Conservation (phyloP, 2,113 vertebrate species). For the Trichomycterus rosablanca region DNA sequence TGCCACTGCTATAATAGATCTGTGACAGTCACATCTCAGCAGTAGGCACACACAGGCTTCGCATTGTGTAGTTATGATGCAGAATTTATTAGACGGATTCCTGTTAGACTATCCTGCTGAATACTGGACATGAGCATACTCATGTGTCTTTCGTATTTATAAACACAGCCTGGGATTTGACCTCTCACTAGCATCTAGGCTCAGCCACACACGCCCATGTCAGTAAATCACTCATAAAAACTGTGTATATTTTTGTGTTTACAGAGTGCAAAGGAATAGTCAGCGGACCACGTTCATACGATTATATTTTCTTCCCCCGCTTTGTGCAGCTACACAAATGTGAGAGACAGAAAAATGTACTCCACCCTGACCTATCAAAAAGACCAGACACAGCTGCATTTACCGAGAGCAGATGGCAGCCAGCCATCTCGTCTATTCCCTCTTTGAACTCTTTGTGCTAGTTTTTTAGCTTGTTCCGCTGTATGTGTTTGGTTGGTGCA, state of each 20-base stretch:
- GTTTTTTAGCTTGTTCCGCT: background rate
- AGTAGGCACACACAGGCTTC: background rate
- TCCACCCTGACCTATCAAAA: conserved; percentile 16
- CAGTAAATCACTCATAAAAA: no score
- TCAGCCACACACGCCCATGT: no score
- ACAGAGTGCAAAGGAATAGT: no score
- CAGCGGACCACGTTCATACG: no score
- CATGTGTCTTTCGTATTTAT: no score
- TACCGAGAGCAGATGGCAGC: background rate
- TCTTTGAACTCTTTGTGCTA: background rate
- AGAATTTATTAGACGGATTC: no score
- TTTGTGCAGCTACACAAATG: background rate
- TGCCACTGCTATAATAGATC: conserved; percentile 16
- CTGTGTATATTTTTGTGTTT: no score
- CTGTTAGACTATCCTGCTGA: no score
- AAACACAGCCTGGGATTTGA: no score
- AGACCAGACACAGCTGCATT: conserved; percentile 8
- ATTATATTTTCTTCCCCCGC: background rate
- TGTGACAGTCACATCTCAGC: conserved; percentile 25
- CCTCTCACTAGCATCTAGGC: no score
- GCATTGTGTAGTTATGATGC: no score
- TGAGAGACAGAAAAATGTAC: conserved; percentile 1
- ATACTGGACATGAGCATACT: no score
- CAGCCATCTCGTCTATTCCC: background rate
- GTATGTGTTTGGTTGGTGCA: background rate